Evolutionary conservation across 2,797 vertebrate species (phyloP), one percentile per base, ranked within the genome.

Genomic region (Sorex maritimensis): DNA sequence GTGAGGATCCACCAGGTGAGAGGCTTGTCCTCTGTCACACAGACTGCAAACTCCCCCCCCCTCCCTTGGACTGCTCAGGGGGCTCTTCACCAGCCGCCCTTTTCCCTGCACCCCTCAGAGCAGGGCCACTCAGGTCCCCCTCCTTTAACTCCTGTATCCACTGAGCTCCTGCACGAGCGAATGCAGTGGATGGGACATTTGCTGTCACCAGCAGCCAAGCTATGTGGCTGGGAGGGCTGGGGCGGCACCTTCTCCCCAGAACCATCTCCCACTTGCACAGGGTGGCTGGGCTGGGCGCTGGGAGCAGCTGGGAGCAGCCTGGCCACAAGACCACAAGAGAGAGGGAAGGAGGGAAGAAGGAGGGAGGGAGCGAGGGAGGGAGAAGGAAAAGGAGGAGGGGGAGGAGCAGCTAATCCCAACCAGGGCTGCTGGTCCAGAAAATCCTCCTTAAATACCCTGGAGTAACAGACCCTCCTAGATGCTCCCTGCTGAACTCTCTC

Each of bases 221-320:
- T 30, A 13, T 5, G 4, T 52, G 77, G 13, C n/a, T 28, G 69
- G 34, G 11, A n/a, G 8, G 28, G 49, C 75, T 26, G 81, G 55
- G 78, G 21, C 67, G 24, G 12, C 44, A 0, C 34, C 67, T 7
- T 17, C 69, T 82, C 81, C 93, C 94, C 88, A 61, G 17, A 19
- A 4, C 21, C 96, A 71, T 95, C 96, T 95, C 86, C 90, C 88
- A 95, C 74, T 88, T 26, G 52, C 75, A 44, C 94, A 72, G 90
- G 84, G 90, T 94, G 10, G 10, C 34, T 52, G 49, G 49, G 49
- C 49, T 52, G 10, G 49, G 49, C 49, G 2, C 49, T 52, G 49
- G 49, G 6, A 52, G 34, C 34, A 34, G 34, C 34, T 34, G 34
- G 0, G 19, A 46, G 79, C 91, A 69, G 83, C 95, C 96, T 88